Base-by-base conservation (phyloP, 2,797 vertebrate species). In the Muraenolepis orangiensis region DNA sequence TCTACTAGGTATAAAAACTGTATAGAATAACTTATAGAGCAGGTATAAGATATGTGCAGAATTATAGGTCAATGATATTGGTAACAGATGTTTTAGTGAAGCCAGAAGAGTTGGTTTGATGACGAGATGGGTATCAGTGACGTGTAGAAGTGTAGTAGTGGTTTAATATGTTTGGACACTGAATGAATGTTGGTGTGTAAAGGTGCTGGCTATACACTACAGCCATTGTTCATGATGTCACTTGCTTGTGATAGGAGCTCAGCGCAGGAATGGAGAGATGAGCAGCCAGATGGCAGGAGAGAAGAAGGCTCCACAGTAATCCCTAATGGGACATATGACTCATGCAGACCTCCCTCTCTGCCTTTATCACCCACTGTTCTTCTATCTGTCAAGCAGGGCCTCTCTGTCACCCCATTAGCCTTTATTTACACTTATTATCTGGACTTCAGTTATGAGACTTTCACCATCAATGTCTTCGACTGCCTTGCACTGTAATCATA, bases 321-420 rank as follows among this genome's bases (percentile, higher is more conserved):
- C 87, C 87, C 85, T 71, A 42, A 74, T 73, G 79, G 76, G 79
- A 83, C 83, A 86, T 82, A 84, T 83, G 85, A 80, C 69, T 71
- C 1, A 7, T 73, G 69, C 66, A 16, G 70, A 7, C 34, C 51
- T 42, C 71, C 69, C 69, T 26, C 57, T 42, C 23, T 29, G 13
- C 8, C 28, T 36, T 64, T 23, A 31, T 14, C 69, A 40, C 71
- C 36, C 74, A 71, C 23, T 73, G 66, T 34, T 13, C 73, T 23
- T 70, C 14, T 12, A 14, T 36, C 57, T 11, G 57, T 64, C 57
- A 26, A 51, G 23, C 57, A 61, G 75, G 40, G 75, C 32, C 74
- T 26, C 38, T 71, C 42, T 38, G 29, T 64, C 71, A 8, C 69
- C 23, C 30, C 20, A 20, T 32, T 32, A 68, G 28, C 66, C 30